Evolutionary conservation across 2,888 invertebrate genomes (phyloP).

Genomic region (Limnephilus lunatus): DNA sequence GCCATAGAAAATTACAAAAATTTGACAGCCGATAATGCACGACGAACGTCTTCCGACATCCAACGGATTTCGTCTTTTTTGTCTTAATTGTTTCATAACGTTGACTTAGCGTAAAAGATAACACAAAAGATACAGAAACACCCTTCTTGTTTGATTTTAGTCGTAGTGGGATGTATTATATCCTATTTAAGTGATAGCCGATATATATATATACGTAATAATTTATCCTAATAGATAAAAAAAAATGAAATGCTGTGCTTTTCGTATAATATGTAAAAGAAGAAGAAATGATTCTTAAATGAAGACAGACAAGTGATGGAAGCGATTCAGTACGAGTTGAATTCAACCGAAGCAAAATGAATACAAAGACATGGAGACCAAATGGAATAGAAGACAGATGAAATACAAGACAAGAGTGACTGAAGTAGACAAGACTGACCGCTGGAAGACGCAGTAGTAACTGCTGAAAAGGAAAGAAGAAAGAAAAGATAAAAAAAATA

Average conservation of each 20-base stretch:
- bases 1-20: too few species aligned
- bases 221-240: not conserved
- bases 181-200: not conserved
- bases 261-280: not conserved
- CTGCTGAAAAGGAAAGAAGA: not conserved
- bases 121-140: too few species aligned
- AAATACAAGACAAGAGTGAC: not conserved
- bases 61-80: too few species aligned
- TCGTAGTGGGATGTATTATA: not conserved
- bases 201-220: not conserved
- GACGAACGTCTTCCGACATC: too few species aligned
- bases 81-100: too few species aligned
- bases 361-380: not conserved
- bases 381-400: not conserved
- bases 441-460: not conserved
- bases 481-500: not conserved
- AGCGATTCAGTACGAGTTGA: not conserved
- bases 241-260: not conserved
- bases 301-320: not conserved
- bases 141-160: not conserved
- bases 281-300: not conserved
- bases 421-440: not conserved
- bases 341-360: not conserved
- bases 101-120: too few species aligned
- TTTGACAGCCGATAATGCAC: too few species aligned